Evolutionary conservation across 2,888 invertebrate species (phyloP).

Genomic region (Patella ulyssiponensis): DNA sequence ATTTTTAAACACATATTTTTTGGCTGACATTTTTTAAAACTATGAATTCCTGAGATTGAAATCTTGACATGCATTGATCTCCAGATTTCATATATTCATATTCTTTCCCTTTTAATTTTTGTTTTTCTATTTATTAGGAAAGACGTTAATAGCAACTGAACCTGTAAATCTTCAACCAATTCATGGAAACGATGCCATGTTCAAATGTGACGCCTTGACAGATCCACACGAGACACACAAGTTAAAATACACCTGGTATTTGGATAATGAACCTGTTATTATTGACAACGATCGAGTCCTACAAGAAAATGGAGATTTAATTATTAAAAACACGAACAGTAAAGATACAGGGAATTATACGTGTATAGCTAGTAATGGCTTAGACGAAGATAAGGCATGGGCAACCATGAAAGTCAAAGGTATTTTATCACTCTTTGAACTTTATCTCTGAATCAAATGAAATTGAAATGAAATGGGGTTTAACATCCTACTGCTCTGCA

Average conservation of each 20-base stretch:
- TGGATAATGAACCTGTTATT: constrained; percentile 47
- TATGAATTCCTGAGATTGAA: no score
- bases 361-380: constrained; percentile 89
- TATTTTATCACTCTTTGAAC: constrained; percentile 55
- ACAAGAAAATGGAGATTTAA: constrained; percentile 46
- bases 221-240: constrained; percentile 62
- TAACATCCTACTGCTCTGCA: no score
- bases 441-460: no score
- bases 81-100: no score
- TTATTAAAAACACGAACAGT: constrained; percentile 47
- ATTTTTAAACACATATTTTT: no score
- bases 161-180: constrained; percentile 44
- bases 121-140: constrained; percentile 39
- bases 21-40: no score
- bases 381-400: constrained; percentile 87
- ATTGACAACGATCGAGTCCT: constrained; percentile 41
- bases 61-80: no score
- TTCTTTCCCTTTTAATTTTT: background rate
- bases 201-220: constrained; percentile 60
- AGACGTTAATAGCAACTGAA: constrained; percentile 48
- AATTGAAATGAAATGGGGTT: no score
- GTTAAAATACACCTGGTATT: constrained; percentile 74
- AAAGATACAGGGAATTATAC: constrained; percentile 93
- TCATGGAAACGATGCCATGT: constrained; percentile 43
- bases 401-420: constrained; percentile 93